phyloP scores from a whole-genome alignment of 2,113 vertebrate species.

The Zeus faber region DNA sequence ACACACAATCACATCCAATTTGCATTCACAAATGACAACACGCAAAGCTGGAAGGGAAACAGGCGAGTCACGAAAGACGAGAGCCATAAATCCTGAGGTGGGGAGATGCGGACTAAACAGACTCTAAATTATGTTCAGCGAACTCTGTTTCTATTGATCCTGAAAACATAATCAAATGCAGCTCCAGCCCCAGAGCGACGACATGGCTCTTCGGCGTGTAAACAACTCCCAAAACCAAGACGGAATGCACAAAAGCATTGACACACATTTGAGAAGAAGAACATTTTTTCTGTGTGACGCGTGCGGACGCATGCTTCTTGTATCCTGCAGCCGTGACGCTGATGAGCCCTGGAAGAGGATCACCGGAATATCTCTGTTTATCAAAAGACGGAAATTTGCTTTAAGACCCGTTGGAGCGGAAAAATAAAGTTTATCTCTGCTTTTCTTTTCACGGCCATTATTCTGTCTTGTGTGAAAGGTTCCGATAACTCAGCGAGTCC shows the following conservation, averaged over 20 bases:
- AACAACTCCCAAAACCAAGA: conserved; percentile 33
- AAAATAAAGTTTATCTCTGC: conserved; percentile 54
- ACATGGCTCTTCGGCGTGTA: conserved; percentile 30
- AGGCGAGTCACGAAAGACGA: conserved; percentile 40
- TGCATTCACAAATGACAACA: conserved; percentile 59
- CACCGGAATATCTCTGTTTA: conserved; percentile 56
- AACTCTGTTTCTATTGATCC: conserved; percentile 34
- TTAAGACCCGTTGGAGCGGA: conserved; percentile 48
- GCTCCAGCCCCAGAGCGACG: conserved; percentile 23
- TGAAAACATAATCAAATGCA: conserved; percentile 40
- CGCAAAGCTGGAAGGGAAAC: conserved; percentile 46
- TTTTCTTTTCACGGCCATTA: conserved; percentile 43
- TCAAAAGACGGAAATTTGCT: conserved; percentile 50
- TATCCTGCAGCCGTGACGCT: conserved; percentile 41
- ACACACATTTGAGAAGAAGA: too few species aligned
- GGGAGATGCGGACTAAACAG: conserved; percentile 28
- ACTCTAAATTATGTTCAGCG: conserved; percentile 40
- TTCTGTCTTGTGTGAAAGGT: conserved; percentile 53
- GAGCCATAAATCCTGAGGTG: conserved; percentile 44
- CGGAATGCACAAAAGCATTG: conserved; percentile 19
- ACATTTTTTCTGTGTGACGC: too few species aligned
- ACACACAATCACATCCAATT: conserved; percentile 60
- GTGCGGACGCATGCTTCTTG: conserved; percentile 30
- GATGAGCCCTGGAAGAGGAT: conserved; percentile 25
- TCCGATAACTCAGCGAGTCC: conserved; percentile 32